A percentile compares a stretch with the other conserved stretches of the same genome.
Conservation (phyloP, 1,140 invertebrate species). For the Drosophila murphyi region DNA sequence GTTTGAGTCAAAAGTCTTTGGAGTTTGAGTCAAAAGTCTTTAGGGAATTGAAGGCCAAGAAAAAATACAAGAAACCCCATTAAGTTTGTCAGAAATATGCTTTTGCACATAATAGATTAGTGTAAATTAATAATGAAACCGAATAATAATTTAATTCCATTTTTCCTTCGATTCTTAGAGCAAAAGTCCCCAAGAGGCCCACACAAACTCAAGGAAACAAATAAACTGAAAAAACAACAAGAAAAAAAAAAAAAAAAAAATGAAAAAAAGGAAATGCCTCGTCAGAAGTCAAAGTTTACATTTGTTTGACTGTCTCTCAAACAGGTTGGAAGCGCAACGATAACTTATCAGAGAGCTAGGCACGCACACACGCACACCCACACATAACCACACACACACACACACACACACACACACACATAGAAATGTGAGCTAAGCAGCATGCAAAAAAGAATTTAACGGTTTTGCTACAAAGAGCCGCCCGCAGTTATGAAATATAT, state of each 20-base stretch:
- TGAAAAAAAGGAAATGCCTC: slow-evolving; percentile 7
- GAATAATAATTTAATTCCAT: neutral
- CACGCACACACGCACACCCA: slow-evolving; percentile 7
- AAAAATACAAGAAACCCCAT: no score
- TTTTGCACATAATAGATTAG: neutral
- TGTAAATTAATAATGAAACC: slow-evolving; percentile 5
- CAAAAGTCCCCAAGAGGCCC: neutral
- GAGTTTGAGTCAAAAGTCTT: neutral
- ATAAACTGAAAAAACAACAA: slow-evolving; percentile 8
- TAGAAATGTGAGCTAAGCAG: slow-evolving; percentile 14
- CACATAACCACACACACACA: neutral
- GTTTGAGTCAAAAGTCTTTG: neutral
- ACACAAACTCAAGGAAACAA: neutral
- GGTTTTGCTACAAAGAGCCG: slow-evolving; percentile 30
- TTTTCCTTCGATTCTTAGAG: neutral
- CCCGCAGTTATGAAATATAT: slow-evolving; percentile 55
- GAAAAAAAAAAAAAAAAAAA: neutral
- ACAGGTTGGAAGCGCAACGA: slow-evolving; percentile 32
- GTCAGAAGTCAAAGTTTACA: slow-evolving; percentile 32
- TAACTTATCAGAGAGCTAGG: slow-evolving; percentile 37
- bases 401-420: slow-evolving; percentile 3
- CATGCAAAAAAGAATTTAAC: slow-evolving; percentile 44
- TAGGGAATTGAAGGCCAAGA: neutral
- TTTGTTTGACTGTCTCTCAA: slow-evolving; percentile 18
- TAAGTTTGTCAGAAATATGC: neutral